Evolutionary conservation across 2,888 invertebrate genomes (phyloP).

Genomic region (Escarpia spicata): DNA sequence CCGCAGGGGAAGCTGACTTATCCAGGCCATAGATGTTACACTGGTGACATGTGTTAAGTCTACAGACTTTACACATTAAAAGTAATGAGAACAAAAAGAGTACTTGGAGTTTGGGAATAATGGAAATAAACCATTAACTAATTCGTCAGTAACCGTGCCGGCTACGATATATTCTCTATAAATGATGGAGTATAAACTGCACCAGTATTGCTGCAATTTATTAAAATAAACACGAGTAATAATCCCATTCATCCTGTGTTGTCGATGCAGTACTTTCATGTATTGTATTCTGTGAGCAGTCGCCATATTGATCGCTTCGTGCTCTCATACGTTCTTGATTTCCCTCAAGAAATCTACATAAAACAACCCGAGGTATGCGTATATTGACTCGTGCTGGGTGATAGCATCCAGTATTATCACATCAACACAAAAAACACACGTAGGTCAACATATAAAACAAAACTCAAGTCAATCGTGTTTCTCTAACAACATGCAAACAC

Average conservation of each 20-base stretch:
- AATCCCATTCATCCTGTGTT: neutral
- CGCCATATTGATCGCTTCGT: conserved; percentile 1
- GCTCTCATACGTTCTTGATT: neutral
- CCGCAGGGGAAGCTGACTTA: no score
- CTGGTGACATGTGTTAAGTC: no score
- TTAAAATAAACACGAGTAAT: neutral
- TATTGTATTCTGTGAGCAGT: neutral
- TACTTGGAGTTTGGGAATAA: no score
- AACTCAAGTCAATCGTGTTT: neutral
- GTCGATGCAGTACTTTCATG: neutral
- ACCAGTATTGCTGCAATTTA: neutral
- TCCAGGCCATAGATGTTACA: no score
- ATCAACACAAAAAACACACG: neutral
- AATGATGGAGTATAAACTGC: neutral
- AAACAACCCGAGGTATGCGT: neutral
- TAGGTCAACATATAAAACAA: neutral
- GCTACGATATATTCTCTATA: neutral
- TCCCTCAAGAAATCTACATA: conserved; percentile 11
- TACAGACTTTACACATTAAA: no score
- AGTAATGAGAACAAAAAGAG: no score
- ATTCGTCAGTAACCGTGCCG: no score
- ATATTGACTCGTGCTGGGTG: neutral
- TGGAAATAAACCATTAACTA: no score
- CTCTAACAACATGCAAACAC: neutral
- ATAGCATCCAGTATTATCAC: neutral